Evolutionary conservation across 2,113 vertebrate genomes (phyloP).

Genomic region (Oreotragus oreotragus): DNA sequence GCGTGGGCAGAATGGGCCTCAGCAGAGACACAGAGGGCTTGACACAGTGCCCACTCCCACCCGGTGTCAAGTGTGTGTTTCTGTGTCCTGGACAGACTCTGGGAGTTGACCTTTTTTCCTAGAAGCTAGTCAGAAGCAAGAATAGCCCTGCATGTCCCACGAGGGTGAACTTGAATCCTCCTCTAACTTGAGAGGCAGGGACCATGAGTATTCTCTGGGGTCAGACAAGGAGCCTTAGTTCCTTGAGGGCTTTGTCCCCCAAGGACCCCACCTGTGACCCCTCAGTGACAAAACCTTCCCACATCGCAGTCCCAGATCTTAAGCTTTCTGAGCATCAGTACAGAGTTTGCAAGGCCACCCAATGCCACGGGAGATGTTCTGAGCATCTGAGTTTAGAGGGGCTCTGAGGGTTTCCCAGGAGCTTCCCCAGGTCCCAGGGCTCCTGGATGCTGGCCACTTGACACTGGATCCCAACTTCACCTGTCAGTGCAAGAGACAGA

Average conservation of each 20-base stretch:
- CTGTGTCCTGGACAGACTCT: too few species aligned
- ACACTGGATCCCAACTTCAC: too few species aligned
- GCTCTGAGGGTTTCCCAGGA: neutral
- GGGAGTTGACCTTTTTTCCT: neutral
- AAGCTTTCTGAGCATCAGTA: neutral
- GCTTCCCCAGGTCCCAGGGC: too few species aligned
- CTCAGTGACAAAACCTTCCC: too few species aligned
- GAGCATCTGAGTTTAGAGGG: neutral
- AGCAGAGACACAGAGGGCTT: accelerated
- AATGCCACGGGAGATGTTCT: neutral
- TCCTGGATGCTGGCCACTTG: neutral
- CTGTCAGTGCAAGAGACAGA: neutral
- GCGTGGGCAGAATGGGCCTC: too few species aligned
- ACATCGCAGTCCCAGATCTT: neutral
- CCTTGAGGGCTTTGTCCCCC: neutral
- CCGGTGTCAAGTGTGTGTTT: neutral
- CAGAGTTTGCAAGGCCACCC: neutral
- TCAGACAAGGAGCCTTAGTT: neutral
- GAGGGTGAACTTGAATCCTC: neutral
- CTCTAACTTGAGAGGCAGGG: neutral
- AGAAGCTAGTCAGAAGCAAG: neutral
- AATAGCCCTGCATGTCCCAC: neutral
- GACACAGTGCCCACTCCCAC: accelerated
- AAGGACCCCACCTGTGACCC: neutral
- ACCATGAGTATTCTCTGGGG: too few species aligned